phyloP scores from a whole-genome alignment of 1,140 invertebrate species.

The Leptopilina clavipes region DNA sequence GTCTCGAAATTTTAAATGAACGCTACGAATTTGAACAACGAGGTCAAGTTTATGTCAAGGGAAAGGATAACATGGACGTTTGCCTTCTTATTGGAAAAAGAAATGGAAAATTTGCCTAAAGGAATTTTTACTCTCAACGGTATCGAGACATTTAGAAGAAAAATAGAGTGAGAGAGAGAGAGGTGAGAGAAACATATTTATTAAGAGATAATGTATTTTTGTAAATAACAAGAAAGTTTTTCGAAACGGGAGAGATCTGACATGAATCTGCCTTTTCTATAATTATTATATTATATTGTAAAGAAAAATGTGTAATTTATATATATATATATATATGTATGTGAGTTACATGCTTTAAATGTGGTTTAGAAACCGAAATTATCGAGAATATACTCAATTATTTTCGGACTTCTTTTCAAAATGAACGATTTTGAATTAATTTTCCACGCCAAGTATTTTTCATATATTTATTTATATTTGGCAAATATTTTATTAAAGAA shows the following conservation, averaged over 20 bases:
- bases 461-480: background rate
- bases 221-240: slow-evolving; percentile 46
- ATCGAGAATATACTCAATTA: background rate
- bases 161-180: background rate
- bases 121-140: background rate
- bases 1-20: slow-evolving; percentile 79
- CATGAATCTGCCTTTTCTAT: slow-evolving; percentile 24
- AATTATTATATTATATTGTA: slow-evolving; percentile 11
- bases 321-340: no score
- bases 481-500: no score
- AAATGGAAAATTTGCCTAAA: slow-evolving; percentile 21
- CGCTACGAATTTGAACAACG: slow-evolving; percentile 87
- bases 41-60: slow-evolving; percentile 94
- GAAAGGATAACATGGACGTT: slow-evolving; percentile 95
- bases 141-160: background rate
- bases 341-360: slow-evolving; percentile 11
- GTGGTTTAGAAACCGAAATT: slow-evolving; percentile 20
- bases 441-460: background rate
- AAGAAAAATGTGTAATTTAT: slow-evolving; percentile 15
- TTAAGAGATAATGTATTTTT: slow-evolving; percentile 55
- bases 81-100: slow-evolving; percentile 82
- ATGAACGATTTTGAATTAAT: slow-evolving; percentile 9
- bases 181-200: slow-evolving; percentile 42
- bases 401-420: background rate
- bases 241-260: slow-evolving; percentile 32